These are phyloP conservation scores for Ophthalmolycus amberensis DNA, from an alignment of 2,113 vertebrate species.

Conservation along the genomic window DNA sequence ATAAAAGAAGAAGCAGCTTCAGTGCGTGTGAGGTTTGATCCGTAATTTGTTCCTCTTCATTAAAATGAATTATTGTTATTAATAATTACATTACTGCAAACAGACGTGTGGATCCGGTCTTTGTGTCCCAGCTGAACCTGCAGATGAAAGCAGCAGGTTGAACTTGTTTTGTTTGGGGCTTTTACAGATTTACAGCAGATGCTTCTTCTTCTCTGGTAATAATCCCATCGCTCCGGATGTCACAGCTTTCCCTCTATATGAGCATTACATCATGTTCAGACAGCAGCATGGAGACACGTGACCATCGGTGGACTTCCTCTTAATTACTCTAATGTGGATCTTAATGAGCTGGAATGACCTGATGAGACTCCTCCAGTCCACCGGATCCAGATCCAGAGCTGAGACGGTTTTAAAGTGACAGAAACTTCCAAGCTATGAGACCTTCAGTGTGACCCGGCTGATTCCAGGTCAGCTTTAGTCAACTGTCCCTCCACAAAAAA, in stretches of 20 bases:
- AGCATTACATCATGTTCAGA: conserved; percentile 41
- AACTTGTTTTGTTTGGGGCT: neutral
- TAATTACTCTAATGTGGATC: conserved; percentile 48
- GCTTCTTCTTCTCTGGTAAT: conserved; percentile 37
- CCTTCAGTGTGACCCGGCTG: neutral
- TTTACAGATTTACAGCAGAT: conserved; percentile 38
- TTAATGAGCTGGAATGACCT: conserved; percentile 77
- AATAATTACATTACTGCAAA: too few species aligned
- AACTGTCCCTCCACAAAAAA: too few species aligned
- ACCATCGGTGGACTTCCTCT: neutral
- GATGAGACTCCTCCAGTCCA: conserved; percentile 22
- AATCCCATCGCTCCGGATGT: conserved; percentile 34
- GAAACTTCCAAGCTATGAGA: neutral
- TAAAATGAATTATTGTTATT: too few species aligned
- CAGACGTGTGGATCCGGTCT: neutral
- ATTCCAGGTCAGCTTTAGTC: neutral
- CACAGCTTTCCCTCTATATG: conserved; percentile 51
- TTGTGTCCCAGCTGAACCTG: neutral
- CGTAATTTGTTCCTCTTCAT: too few species aligned
- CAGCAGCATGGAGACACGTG: neutral
- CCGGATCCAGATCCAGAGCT: conserved; percentile 29
- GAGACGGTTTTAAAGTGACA: conserved; percentile 30
- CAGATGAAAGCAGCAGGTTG: neutral
- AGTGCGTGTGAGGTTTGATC: too few species aligned
- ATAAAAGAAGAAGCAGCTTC: too few species aligned